Base-by-base conservation (phyloP, 2,113 vertebrate genomes). In the Corydoras sp. region DNA sequence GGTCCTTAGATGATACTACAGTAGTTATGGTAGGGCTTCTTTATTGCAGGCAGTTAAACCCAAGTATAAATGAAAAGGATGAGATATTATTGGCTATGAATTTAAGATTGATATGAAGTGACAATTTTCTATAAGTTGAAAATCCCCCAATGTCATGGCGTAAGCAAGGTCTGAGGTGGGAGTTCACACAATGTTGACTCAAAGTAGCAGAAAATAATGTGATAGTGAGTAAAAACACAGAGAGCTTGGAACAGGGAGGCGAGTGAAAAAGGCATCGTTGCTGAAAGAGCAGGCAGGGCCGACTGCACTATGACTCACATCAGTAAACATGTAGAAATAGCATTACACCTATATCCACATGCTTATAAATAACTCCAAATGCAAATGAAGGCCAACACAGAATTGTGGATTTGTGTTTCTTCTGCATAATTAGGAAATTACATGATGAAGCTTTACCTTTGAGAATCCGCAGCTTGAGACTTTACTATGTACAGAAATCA, bases 181-280 rank as follows among this genome's bases (percentile, higher is more conserved):
- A 50, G 53, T 48, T 64, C n/a, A 64, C 10, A n/a, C 50, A 48
- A 18, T 69, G 50, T 56, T 59, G 66, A 58, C 53, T 63, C 62
- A 43, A 10, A 51, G 54, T 63, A 64, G 35, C 18, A 56, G 73
- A 75, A 75, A 75, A 75, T 63, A 69, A 53, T 60, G 9, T 18
- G 11, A 18, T 53, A 4, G 12, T 50, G 49, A 32, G 55, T 9
- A 51, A 10, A 50, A 62, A 7, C 18, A 9, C 14, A 43, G 10
- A 15, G 12, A 56, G 11, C 9, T 12, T 54, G 60, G 58, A 30
- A 55, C 30, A 74, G 65, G 10, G 43, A 69, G 53, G 58, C 49
- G 56, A 64, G 7, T 66, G 55, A 56, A 70, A 58, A 29, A 61
- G 62, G 66, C 62, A 69, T 73, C 49, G 72, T 78, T 75, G 69